phyloP scores from a whole-genome alignment of 1,140 invertebrate genomes.

The Bombus cullumanus region DNA sequence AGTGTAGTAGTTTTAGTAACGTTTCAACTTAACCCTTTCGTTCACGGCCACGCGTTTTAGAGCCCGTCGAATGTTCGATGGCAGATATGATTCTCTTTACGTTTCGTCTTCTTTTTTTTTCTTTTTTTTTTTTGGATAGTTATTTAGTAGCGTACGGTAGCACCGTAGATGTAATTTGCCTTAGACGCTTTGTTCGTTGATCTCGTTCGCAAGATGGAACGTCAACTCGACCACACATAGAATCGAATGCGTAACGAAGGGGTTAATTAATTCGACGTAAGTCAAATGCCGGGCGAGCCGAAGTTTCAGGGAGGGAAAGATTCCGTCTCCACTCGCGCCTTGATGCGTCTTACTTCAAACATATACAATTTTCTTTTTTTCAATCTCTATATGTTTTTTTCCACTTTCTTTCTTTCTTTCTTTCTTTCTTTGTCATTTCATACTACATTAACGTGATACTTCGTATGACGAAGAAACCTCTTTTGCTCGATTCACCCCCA shows the following conservation, averaged over 20 bases:
- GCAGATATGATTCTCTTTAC: neutral
- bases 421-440: neutral
- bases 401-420: neutral
- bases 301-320: constrained; percentile 49
- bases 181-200: neutral
- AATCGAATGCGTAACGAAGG: constrained; percentile 6
- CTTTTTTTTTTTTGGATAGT: neutral
- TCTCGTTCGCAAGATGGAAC: neutral
- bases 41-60: neutral
- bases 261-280: neutral
- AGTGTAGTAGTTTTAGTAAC: constrained; percentile 34
- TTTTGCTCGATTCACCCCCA: constrained; percentile 65
- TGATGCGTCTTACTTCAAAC: constrained; percentile 6
- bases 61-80: neutral
- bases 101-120: neutral
- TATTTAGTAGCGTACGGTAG: neutral
- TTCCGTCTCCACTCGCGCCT: neutral
- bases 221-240: neutral
- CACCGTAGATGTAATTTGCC: neutral
- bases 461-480: constrained; percentile 53
- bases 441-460: neutral
- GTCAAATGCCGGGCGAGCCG: constrained; percentile 30
- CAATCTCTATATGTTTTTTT: neutral
- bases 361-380: neutral
- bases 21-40: constrained; percentile 40